phyloP scores from a whole-genome alignment of 2,888 invertebrate genomes.

The Pantelozetes paolii region DNA sequence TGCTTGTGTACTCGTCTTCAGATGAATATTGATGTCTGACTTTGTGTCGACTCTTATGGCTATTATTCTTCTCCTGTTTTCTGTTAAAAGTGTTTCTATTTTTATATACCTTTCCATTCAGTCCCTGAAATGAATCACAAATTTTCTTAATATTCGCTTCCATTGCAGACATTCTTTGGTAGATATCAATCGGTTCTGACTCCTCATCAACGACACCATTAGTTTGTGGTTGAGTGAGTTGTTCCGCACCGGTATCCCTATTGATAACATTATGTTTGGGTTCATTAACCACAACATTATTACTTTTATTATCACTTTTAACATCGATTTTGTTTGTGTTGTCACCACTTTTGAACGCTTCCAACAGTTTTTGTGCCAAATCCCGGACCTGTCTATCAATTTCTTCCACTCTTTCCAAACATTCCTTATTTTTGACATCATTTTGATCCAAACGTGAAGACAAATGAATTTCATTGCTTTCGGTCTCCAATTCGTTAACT shows the following conservation, averaged over 20 bases:
- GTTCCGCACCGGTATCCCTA: not conserved
- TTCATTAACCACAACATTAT: not conserved
- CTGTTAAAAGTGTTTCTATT: slow-evolving; percentile 7
- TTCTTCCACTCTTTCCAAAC: not conserved
- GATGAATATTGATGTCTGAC: not conserved
- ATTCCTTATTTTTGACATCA: not conserved
- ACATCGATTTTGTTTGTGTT: not conserved
- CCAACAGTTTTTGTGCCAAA: not conserved
- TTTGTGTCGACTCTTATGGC: not conserved
- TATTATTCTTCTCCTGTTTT: not conserved
- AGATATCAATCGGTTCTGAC: not conserved
- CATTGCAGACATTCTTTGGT: not conserved
- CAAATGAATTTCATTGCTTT: slow-evolving; percentile 12
- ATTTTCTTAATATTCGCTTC: slow-evolving; percentile 12
- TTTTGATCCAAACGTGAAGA: not conserved
- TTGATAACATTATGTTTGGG: not conserved
- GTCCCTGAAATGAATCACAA: slow-evolving; percentile 16
- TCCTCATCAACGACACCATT: not conserved
- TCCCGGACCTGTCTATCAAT: not conserved
- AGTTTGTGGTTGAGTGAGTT: not conserved
- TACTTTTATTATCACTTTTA: not conserved
- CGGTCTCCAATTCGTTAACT: slow-evolving; percentile 1
- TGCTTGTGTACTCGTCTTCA: not conserved
- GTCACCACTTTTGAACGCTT: not conserved
- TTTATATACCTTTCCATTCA: slow-evolving; percentile 3